Evolutionary conservation across 2,113 vertebrate species (phyloP), one percentile per base, ranked within the genome.

Genomic region (Martes martes): DNA sequence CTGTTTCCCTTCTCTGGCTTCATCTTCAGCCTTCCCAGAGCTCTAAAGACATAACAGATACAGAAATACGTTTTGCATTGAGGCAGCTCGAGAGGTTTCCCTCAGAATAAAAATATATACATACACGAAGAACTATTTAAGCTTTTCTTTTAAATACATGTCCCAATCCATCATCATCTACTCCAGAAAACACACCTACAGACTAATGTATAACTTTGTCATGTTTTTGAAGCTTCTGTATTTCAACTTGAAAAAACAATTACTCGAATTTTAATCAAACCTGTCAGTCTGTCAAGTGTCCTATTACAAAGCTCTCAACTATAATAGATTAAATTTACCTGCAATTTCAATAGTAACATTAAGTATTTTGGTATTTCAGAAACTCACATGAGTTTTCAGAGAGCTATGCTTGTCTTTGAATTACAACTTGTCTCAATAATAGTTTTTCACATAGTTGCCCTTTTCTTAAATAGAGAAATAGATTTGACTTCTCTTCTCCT

Each of bases 21-120:
- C 94, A 14, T 91, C 57, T 86, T 91, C 76, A 88, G n/a, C n/a
- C 89, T 96, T 94, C 94, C 81, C 96, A 94, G 61, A 79, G 88
- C 71, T 96, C 82, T 93, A 55, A 59, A 97, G 78, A 96, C 82
- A 85, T 33, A 87, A 86, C 47, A 96, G 69, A 96, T 88, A 71
- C 15, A 92, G 73, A 96, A 88, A 95, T 94, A 88, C 15, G 95
- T 69, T 87, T 73, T 81, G 47, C 88, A 94, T 18, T 0, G 1
- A 15, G 14, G 0, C 2, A 90, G 74, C 57, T 80, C 39, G 69
- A 73, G 42, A 28, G 39, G 50, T 33, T 92, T 89, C 47, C 85
- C 89, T 82, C 39, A 87, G 79, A 90, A 69, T 80, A 80, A 88
- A 87, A 71, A 89, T 71, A 39, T 16, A 18, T 11, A 57, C 11